phyloP scores from a whole-genome alignment of 2,113 vertebrate species.

The Cololabis saira region DNA sequence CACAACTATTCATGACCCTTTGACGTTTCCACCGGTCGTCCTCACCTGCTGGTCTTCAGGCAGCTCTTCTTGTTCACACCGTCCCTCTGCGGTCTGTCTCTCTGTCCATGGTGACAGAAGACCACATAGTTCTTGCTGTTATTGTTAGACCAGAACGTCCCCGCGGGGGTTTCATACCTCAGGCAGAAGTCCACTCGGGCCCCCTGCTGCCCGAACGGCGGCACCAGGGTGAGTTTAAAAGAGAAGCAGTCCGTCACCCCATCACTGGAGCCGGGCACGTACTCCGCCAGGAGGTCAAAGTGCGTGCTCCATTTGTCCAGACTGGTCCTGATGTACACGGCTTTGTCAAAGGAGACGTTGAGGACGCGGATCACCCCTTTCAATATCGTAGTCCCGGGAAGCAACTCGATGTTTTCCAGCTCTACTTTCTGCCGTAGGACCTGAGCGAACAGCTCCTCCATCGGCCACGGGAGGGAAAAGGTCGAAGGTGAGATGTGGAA shows the following conservation, averaged over 20 bases:
- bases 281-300: conserved; percentile 92
- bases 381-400: conserved; percentile 85
- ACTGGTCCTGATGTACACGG: conserved; percentile 89
- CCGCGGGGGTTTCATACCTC: conserved; percentile 90
- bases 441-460: conserved; percentile 82
- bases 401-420: conserved; percentile 85
- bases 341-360: conserved; percentile 91
- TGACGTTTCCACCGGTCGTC: no score
- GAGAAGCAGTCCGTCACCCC: conserved; percentile 88
- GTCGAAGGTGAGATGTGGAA: conserved; percentile 81
- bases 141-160: conserved; percentile 96
- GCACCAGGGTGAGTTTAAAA: conserved; percentile 90
- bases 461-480: conserved; percentile 83
- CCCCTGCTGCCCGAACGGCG: conserved; percentile 85
- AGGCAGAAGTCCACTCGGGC: conserved; percentile 92
- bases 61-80: conserved; percentile 89
- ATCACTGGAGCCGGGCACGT: conserved; percentile 86
- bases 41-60: conserved; percentile 90
- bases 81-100: conserved; percentile 74
- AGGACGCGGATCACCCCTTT: conserved; percentile 90
- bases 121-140: conserved; percentile 87
- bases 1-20: no score
- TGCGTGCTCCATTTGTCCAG: conserved; percentile 90
- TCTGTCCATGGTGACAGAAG: conserved; percentile 85
- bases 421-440: conserved; percentile 86